These are phyloP conservation scores for Solen grandis DNA, from an alignment of 1,140 invertebrate genomes.

Conservation along the genomic window DNA sequence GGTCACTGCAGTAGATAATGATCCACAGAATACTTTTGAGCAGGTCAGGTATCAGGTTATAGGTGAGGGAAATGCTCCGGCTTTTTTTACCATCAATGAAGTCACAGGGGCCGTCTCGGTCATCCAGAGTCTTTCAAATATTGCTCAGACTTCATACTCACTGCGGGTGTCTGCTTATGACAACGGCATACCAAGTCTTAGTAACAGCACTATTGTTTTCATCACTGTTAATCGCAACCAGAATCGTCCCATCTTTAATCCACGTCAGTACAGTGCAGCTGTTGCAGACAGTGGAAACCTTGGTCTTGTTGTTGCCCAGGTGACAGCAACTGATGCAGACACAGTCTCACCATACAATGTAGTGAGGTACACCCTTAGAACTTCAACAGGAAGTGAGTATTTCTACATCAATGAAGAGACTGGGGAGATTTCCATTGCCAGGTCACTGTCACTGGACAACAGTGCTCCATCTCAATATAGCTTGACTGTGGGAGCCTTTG, in stretches of 20 bases:
- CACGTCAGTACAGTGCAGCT: not conserved
- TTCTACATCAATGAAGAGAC: slow-evolving; percentile 41
- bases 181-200: slow-evolving; percentile 60
- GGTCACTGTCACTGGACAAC: slow-evolving; percentile 23
- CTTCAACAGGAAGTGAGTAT: slow-evolving; percentile 1
- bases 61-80: slow-evolving; percentile 67
- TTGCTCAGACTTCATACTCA: slow-evolving; percentile 53
- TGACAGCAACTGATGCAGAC: slow-evolving; percentile 34
- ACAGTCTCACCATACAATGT: slow-evolving; percentile 40
- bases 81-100: slow-evolving; percentile 90
- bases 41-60: slow-evolving; percentile 54
- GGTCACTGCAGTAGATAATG: slow-evolving; percentile 60
- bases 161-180: slow-evolving; percentile 65
- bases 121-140: slow-evolving; percentile 43
- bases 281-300: slow-evolving; percentile 40
- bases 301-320: slow-evolving; percentile 1
- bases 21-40: slow-evolving; percentile 60
- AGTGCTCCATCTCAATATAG: not conserved
- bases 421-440: slow-evolving; percentile 20
- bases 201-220: slow-evolving; percentile 55
- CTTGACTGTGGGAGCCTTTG: slow-evolving; percentile 17
- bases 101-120: slow-evolving; percentile 79
- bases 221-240: slow-evolving; percentile 69
- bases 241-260: slow-evolving; percentile 32
- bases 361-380: slow-evolving; percentile 8